Conservation (phyloP, 1,140 invertebrate species). For the Sinonovacula constricta region DNA sequence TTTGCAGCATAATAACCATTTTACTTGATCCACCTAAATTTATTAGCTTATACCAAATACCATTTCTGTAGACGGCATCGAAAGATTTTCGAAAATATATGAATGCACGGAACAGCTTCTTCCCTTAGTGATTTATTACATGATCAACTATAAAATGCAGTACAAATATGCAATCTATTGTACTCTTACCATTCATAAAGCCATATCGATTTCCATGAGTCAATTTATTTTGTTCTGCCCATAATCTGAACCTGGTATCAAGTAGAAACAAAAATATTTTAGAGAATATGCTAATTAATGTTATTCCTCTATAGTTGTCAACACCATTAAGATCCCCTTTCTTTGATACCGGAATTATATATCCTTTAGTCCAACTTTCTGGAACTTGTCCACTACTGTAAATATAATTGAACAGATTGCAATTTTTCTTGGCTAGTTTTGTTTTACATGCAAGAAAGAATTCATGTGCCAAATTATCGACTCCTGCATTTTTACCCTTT, state of each 20-base stretch:
- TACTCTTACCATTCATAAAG: conserved; percentile 7
- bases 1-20: background rate
- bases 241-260: conserved; percentile 6
- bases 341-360: conserved; percentile 2
- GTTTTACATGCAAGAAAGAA: background rate
- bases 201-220: background rate
- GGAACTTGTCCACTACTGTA: background rate
- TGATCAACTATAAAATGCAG: conserved; percentile 14
- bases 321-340: conserved; percentile 4
- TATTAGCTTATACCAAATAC: conserved; percentile 1
- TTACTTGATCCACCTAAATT: background rate
- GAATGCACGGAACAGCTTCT: conserved; percentile 8
- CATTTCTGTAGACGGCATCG: conserved; percentile 4
- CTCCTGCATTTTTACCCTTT: background rate
- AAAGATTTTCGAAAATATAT: conserved; percentile 16
- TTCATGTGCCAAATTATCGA: background rate
- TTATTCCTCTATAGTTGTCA: conserved; percentile 30
- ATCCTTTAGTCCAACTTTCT: background rate
- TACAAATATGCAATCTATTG: conserved; percentile 21
- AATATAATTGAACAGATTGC: background rate
- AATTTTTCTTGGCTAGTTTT: no score
- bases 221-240: background rate
- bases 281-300: conserved; percentile 4
- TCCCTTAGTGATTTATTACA: background rate
- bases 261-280: conserved; percentile 24